Evolutionary conservation across 2,888 invertebrate genomes (phyloP), one percentile per base, ranked within the genome.

Genomic region (Machimus rusticus): DNA sequence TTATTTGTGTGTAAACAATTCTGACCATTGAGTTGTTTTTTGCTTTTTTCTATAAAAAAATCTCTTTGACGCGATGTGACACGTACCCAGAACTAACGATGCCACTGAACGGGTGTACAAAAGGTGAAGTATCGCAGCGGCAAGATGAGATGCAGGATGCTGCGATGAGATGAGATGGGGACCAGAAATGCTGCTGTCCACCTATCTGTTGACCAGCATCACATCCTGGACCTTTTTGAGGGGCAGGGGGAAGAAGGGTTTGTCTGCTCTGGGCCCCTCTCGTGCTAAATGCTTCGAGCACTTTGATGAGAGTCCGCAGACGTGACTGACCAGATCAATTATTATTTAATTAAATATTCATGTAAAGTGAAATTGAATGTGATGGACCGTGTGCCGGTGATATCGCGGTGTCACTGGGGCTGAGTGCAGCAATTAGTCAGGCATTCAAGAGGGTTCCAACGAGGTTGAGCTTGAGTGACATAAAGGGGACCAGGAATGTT

Each of bases 11-110:
- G 34, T 74, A 66, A 66, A 85, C 74, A 43, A n/a, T 74, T 85
- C 85, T 85, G 85, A 85, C 85, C 85, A 85, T 85, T 84, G 82
- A 84, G 79, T 39, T 79, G 66, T 66, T 66, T 66, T 66, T 28
- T 66, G 8, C 23, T 66, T 66, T 66, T 28, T 34, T 82, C n/a
- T 19, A 28, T 82, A 57, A 82, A 82, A 57, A 57, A 85, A 46
- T 74, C 74, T 85, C 85, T 85, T 85, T 85, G 85, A 85, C 85
- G 12, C 57, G 57, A 23, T 37, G 57, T 82, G 82, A 82, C 82
- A 82, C 82, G 66, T 82, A 55, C 82, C 82, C 66, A 81, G 46
- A 46, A 82, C 55, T 82, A 82, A 82, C 39, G 82, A 82, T 37
- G 82, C 66, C 82, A 82, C 57, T 82, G 34, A 82, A 82, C 82